These are phyloP conservation scores for Drosophila ficusphila DNA, from an alignment of 1,140 invertebrate genomes.

Conservation along the genomic window DNA sequence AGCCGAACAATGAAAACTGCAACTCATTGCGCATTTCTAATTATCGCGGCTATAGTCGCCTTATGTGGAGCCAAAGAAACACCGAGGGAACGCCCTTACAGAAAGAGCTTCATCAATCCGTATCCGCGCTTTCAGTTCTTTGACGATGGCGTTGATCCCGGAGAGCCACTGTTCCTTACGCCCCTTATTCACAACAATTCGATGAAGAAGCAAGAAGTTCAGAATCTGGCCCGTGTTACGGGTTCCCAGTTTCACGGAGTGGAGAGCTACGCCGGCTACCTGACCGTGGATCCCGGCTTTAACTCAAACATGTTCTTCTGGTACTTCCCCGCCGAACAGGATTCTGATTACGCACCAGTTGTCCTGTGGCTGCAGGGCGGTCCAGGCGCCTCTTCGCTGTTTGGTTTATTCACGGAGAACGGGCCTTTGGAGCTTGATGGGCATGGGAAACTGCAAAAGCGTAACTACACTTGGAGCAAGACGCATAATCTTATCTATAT, in stretches of 20 bases:
- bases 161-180: slow-evolving; percentile 72
- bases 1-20: slow-evolving; percentile 63
- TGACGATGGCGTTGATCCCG: slow-evolving; percentile 70
- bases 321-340: slow-evolving; percentile 91
- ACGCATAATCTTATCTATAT: slow-evolving; percentile 92
- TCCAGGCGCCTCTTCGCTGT: slow-evolving; percentile 92
- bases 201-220: slow-evolving; percentile 46
- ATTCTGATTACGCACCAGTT: slow-evolving; percentile 87
- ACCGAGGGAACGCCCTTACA: slow-evolving; percentile 32
- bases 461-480: slow-evolving; percentile 90
- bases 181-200: slow-evolving; percentile 58
- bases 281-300: slow-evolving; percentile 90
- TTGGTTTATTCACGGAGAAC: slow-evolving; percentile 92
- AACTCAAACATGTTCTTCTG: slow-evolving; percentile 95
- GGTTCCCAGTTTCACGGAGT: slow-evolving; percentile 65
- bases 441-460: slow-evolving; percentile 85
- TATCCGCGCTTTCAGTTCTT: slow-evolving; percentile 69
- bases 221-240: slow-evolving; percentile 51
- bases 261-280: slow-evolving; percentile 86
- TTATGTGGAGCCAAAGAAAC: not conserved
- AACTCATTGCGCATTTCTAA: slow-evolving; percentile 61
- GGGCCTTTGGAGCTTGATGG: slow-evolving; percentile 89
- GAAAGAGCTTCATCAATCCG: slow-evolving; percentile 74
- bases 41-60: slow-evolving; percentile 14
- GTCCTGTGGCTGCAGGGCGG: slow-evolving; percentile 94